Percentiles rank a stretch among this genome's conserved stretches.
phyloP scores from a whole-genome alignment of 2,888 invertebrate species.

The Geotrupes spiniger region DNA sequence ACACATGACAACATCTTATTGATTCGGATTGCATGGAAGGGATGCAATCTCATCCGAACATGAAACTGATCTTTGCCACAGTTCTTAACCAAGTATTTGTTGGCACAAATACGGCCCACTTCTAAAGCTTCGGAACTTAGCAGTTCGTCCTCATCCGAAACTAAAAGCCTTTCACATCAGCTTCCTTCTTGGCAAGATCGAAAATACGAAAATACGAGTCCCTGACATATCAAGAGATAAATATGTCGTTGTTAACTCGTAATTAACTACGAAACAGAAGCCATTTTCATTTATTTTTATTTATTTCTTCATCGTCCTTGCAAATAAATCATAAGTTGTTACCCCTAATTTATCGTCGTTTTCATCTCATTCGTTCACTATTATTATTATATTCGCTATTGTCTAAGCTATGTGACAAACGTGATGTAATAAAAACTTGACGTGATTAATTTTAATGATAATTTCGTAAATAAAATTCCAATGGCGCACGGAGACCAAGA shows the following conservation, averaged over 20 bases:
- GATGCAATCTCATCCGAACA: conserved; percentile 96
- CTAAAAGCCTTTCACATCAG: conserved; percentile 97
- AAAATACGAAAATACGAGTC: conserved; percentile 99
- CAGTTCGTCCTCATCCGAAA: conserved; percentile 99
- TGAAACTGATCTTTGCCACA: conserved; percentile 99
- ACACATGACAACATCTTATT: conserved; percentile 99
- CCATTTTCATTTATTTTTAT: no score
- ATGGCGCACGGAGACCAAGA: no score
- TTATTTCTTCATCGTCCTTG: no score
- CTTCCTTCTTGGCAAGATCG: conserved; percentile 98
- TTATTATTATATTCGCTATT: no score
- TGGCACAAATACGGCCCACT: conserved; percentile 98
- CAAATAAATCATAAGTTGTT: no score
- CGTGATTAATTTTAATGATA: no score
- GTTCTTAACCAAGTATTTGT: conserved; percentile 97
- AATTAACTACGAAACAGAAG: no score
- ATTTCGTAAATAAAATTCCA: no score
- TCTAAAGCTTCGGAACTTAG: conserved; percentile 98
- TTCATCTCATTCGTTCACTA: no score
- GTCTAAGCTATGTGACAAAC: no score
- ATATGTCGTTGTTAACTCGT: conserved; percentile 97
- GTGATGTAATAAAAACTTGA: no score
- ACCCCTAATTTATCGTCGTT: no score
- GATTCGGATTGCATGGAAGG: conserved; percentile 99
- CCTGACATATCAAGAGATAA: conserved; percentile 99